Base-by-base conservation (phyloP, 2,797 vertebrate species). In the Pangasius krempfi region DNA sequence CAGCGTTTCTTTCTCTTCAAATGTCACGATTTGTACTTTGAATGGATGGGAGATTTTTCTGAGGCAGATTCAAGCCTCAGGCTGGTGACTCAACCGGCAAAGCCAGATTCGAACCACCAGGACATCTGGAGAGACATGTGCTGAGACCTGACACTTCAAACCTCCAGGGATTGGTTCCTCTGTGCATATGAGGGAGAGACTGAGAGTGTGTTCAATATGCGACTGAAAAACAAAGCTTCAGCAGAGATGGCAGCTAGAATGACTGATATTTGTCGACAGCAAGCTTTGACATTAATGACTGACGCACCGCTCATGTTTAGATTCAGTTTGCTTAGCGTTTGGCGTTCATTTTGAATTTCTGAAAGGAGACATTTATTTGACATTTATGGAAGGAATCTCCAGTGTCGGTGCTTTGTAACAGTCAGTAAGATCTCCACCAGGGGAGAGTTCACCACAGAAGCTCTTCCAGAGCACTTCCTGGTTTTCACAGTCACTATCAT, bases 221-320 rank as follows among this genome's bases (percentile, higher is more conserved):
- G 30, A 20, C 16, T 5, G 18, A 56, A 58, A 22, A 33, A 22
- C 52, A 33, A 33, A 58, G 78, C 76, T 78, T 52, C 14, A 6
- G 25, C 12, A n/a, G 13, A 1, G 25, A 50, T 5, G 8, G 30
- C 22, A 4, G 52, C 54, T 75, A 33, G 33, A 40, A 50, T 87
- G 50, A 47, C n/a, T 52, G 30, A 86, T 87, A 58, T 54, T 88
- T 89, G 90, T 73, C 76, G 78, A 84, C 78, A 81, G 27, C 22
- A 44, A 79, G 40, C 70, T 75, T 78, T 76, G 73, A 44, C 40
- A 66, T 56, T 64, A 58, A 81, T 4, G 33, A 13, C 30, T 8
- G 5, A 40, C 33, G 22, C 27, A n/a, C 2, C 1, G 20, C 40
- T 73, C 40, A 12, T 73, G 30, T 37, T 33, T 16, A 18, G 66